Percentiles rank a stretch among this genome's conserved stretches.
Conservation (phyloP, 2,113 vertebrate species). For the Microtus richardsoni region DNA sequence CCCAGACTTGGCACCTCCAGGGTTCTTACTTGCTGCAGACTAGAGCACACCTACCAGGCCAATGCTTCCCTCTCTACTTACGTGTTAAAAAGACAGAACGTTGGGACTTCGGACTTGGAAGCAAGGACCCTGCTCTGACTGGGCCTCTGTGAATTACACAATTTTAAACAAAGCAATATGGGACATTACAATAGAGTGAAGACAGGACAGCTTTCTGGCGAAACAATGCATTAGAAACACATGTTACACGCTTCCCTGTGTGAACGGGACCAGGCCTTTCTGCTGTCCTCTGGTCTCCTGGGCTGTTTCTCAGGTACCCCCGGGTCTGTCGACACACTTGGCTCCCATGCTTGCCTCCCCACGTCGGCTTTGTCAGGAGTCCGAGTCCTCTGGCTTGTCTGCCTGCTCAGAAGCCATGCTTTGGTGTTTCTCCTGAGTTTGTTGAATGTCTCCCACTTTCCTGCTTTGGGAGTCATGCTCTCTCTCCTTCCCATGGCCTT, state of each 20-base stretch:
- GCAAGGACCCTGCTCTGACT: background rate
- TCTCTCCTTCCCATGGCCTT: background rate
- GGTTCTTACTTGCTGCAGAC: background rate
- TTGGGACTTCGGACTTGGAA: background rate
- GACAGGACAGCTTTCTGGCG: background rate
- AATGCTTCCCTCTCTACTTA: background rate
- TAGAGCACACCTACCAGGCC: background rate
- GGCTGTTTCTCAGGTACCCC: background rate
- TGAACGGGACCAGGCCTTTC: background rate
- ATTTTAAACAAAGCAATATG: slow-evolving; percentile 44
- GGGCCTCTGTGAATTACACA: background rate
- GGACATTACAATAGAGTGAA: background rate
- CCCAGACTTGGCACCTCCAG: background rate
- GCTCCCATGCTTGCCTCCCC: background rate
- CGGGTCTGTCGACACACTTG: background rate
- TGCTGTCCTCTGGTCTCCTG: background rate
- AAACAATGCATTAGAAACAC: background rate
- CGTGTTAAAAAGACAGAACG: background rate
- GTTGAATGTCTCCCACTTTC: background rate
- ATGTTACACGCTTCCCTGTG: background rate
- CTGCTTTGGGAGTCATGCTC: background rate
- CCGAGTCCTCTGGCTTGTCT: background rate
- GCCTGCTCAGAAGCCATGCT: background rate
- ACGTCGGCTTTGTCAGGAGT: background rate
- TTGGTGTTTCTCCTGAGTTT: background rate